These are phyloP conservation scores for Falco cherrug DNA, from an alignment of 2,797 vertebrate species.

Conservation along the genomic window DNA sequence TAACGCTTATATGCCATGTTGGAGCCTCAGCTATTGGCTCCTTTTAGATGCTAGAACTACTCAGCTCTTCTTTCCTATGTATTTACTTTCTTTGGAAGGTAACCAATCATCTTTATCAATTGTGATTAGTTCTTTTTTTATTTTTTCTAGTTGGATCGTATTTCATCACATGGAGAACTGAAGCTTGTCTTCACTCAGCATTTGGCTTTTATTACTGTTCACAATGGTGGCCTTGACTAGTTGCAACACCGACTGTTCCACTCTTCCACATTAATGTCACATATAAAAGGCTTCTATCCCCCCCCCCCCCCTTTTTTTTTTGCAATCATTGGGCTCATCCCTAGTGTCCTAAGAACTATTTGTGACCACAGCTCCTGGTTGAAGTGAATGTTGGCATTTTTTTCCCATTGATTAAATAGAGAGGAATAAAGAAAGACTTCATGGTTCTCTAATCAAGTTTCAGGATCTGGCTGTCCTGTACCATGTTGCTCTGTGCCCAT, in stretches of 20 bases:
- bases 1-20: background rate
- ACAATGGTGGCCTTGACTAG: background rate
- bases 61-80: background rate
- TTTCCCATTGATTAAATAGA: background rate
- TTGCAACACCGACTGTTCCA: background rate
- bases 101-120: background rate
- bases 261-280: background rate
- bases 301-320: background rate
- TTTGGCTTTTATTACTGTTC: background rate
- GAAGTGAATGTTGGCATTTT: background rate
- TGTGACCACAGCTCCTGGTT: background rate
- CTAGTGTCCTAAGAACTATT: background rate
- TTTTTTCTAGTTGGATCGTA: background rate
- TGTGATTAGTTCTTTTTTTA: background rate
- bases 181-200: background rate
- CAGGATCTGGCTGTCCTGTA: background rate
- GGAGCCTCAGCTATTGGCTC: background rate
- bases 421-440: background rate
- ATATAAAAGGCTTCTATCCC: background rate
- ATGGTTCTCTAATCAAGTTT: background rate
- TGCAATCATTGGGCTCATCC: background rate
- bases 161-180: background rate
- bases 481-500: background rate
- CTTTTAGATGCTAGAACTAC: background rate
- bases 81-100: background rate